phyloP scores from a whole-genome alignment of 2,888 invertebrate species.

The Gymnocheta viridis region DNA sequence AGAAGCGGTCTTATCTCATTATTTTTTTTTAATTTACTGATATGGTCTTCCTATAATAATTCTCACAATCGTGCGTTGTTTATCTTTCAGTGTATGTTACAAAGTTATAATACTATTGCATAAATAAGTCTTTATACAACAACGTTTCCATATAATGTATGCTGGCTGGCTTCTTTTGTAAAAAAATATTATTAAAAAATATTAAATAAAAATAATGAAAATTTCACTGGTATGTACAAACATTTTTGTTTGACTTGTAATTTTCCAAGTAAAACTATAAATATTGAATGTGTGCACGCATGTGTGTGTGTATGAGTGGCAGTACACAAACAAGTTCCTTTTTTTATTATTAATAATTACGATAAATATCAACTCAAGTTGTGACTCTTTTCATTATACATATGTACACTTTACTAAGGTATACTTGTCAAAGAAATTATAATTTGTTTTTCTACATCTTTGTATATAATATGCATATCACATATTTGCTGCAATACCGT shows the following conservation, averaged over 20 bases:
- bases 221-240: neutral
- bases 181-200: neutral
- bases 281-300: neutral
- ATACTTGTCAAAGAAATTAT: no score
- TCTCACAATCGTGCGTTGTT: neutral
- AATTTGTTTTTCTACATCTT: no score
- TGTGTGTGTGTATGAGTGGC: neutral
- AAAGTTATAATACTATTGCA: neutral
- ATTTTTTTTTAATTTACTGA: no score
- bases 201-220: neutral
- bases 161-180: neutral
- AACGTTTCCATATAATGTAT: neutral
- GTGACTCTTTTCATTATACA: no score
- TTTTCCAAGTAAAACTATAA: neutral
- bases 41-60: no score
- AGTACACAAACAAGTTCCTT: neutral
- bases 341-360: constrained; percentile 27
- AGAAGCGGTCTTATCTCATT: no score
- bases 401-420: no score
- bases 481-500: no score
- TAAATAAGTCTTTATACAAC: neutral
- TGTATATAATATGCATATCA: no score
- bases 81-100: neutral
- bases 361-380: no score
- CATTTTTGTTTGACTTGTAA: constrained; percentile 1